Percentiles rank a stretch among this genome's conserved stretches.
Conservation (phyloP, 2,113 vertebrate species). For the Bambusicola thoracicus region DNA sequence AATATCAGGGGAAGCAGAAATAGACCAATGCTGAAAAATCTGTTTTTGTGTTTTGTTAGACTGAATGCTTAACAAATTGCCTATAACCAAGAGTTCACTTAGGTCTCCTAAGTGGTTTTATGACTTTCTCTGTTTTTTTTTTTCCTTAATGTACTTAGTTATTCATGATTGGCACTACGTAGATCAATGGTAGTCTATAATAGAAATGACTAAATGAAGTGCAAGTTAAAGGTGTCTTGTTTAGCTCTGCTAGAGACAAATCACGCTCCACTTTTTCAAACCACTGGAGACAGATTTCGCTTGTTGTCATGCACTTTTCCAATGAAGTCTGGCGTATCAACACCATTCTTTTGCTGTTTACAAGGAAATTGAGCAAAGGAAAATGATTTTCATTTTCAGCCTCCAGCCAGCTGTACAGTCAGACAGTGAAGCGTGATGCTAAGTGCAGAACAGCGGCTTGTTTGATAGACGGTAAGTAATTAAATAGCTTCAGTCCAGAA, state of each 20-base stretch:
- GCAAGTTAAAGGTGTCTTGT: conserved; percentile 6
- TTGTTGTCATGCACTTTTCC: neutral
- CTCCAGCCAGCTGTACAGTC: conserved; percentile 12
- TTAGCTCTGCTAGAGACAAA: conserved; percentile 33
- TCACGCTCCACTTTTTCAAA: neutral
- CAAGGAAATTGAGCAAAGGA: conserved; percentile 61
- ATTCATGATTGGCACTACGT: neutral
- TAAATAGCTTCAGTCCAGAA: neutral
- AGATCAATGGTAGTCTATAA: neutral
- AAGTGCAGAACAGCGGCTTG: conserved; percentile 36
- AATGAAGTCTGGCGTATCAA: neutral
- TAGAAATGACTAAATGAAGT: neutral
- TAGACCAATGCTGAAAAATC: neutral
- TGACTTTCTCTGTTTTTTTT: neutral
- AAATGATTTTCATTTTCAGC: conserved; percentile 52
- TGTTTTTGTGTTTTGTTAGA: neutral
- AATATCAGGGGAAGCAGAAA: neutral
- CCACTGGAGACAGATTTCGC: neutral
- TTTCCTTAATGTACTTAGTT: neutral
- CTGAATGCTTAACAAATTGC: neutral
- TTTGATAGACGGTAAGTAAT: conserved; percentile 4
- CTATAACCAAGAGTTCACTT: neutral
- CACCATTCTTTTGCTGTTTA: conserved; percentile 47
- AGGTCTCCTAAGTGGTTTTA: neutral
- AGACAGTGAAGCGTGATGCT: conserved; percentile 46